These are phyloP conservation scores for Echinops telfairi DNA, from an alignment of 2,113 vertebrate species.

Conservation along the genomic window DNA sequence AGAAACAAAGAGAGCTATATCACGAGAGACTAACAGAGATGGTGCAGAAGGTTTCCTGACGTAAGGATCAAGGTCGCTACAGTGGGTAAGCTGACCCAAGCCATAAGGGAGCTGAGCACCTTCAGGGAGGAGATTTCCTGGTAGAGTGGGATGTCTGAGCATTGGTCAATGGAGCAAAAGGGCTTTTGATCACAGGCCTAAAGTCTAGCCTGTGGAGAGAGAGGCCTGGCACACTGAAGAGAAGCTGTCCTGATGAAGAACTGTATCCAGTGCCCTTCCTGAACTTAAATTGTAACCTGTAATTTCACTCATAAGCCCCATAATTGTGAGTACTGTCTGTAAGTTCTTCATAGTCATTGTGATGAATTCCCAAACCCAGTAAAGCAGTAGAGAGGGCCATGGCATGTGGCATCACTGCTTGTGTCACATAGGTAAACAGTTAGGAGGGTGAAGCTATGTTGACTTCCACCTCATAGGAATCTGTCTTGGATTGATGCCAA, in stretches of 20 bases:
- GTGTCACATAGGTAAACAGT: no score
- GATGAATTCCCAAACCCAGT: neutral
- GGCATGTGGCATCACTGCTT: no score
- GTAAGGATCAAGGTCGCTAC: neutral
- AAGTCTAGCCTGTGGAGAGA: no score
- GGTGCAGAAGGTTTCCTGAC: neutral
- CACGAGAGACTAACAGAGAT: neutral
- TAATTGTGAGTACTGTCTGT: neutral
- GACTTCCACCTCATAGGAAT: no score
- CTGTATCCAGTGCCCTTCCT: neutral
- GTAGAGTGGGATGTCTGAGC: neutral
- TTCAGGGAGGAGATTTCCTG: neutral
- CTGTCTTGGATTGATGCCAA: neutral
- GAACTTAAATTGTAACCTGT: neutral
- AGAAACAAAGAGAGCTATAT: neutral
- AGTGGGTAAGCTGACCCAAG: no score
- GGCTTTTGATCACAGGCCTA: neutral
- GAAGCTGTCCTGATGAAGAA: neutral
- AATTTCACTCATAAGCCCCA: neutral
- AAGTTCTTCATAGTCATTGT: neutral
- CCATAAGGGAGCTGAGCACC: neutral
- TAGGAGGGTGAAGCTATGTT: no score
- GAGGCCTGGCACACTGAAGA: neutral
- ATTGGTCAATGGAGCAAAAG: neutral
- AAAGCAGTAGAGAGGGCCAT: neutral